These are phyloP conservation scores for Selene dorsalis DNA, from an alignment of 2,797 vertebrate species.

Conservation along the genomic window DNA sequence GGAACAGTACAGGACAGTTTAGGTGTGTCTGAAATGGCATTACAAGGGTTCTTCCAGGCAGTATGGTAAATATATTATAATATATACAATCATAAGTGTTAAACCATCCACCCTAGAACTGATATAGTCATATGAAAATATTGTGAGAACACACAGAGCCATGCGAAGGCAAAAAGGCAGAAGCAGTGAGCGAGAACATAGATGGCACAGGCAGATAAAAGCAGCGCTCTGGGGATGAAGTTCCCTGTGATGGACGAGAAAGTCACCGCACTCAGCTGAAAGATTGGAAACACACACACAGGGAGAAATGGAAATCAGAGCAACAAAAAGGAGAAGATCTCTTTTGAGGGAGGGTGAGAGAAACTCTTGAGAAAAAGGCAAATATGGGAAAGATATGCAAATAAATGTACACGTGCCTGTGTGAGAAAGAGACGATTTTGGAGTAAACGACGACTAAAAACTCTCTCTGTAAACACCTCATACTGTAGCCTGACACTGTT, in stretches of 20 bases:
- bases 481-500: neutral
- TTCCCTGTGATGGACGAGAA: conserved; percentile 57
- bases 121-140: conserved; percentile 13
- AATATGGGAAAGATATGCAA: neutral
- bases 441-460: neutral
- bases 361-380: conserved; percentile 2
- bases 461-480: neutral
- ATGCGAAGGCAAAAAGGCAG: conserved; percentile 6
- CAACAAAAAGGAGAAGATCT: conserved; percentile 28
- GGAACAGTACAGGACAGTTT: too few species aligned
- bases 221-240: conserved; percentile 51
- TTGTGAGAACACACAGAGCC: neutral
- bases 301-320: conserved; percentile 43
- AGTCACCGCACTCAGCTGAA: conserved; percentile 54
- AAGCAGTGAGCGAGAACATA: conserved; percentile 39
- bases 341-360: conserved; percentile 6
- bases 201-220: conserved; percentile 59
- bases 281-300: conserved; percentile 31
- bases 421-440: neutral
- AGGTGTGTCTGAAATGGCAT: too few species aligned
- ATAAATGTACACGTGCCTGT: neutral
- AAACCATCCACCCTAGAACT: neutral
- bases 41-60: too few species aligned
- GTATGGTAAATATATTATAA: too few species aligned
- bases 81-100: too few species aligned